Evolutionary conservation across 2,888 invertebrate genomes (phyloP).

Genomic region (Rugalucina vietnamica): DNA sequence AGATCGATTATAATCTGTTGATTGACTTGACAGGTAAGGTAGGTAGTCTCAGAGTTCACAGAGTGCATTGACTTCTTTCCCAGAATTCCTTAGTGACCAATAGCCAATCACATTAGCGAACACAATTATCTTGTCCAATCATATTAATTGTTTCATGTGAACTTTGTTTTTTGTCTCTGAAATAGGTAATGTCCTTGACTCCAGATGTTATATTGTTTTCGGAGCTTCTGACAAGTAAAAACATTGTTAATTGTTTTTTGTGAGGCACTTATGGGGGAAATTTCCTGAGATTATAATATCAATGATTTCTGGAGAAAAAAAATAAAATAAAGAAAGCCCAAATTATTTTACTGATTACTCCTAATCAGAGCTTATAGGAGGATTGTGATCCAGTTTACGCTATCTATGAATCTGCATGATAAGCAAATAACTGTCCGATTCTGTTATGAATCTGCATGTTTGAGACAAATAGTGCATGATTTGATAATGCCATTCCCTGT

Average conservation of each 20-base stretch:
- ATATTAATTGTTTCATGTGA: not conserved
- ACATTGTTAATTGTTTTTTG: not conserved
- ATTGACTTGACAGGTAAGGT: not conserved
- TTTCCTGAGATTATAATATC: not conserved
- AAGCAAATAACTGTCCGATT: too few species aligned
- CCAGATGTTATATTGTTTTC: constrained; percentile 29
- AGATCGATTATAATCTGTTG: not conserved
- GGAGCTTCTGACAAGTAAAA: not conserved
- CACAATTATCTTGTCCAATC: not conserved
- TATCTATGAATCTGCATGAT: too few species aligned
- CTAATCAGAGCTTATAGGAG: too few species aligned
- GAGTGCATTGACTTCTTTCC: not conserved
- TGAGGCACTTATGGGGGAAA: not conserved
- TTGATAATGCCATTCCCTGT: not conserved
- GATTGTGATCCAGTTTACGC: too few species aligned
- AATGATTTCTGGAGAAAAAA: not conserved
- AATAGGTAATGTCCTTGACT: constrained; percentile 62
- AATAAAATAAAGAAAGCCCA: too few species aligned
- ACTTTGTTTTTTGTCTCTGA: constrained; percentile 19
- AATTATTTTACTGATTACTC: too few species aligned
- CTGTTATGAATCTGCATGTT: too few species aligned
- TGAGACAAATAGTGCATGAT: too few species aligned
- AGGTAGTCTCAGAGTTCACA: constrained; percentile 11
- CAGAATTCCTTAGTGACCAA: not conserved
- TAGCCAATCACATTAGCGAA: not conserved